These are phyloP conservation scores for Clinocottus analis DNA, from an alignment of 2,113 vertebrate species.

Conservation along the genomic window DNA sequence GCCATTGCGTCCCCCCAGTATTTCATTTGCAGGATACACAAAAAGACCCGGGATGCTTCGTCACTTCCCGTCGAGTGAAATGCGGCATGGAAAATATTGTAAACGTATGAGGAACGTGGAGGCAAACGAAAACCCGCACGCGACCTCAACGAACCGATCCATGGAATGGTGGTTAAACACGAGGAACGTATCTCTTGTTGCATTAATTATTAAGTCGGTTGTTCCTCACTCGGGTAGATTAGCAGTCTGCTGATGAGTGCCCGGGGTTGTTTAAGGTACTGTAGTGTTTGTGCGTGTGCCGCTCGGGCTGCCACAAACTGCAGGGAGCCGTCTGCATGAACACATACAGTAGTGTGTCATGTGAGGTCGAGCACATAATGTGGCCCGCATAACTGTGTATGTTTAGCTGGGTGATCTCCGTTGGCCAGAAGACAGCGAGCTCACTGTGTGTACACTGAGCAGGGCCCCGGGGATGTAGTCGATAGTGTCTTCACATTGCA, in stretches of 20 bases:
- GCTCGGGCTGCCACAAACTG: constrained; percentile 10
- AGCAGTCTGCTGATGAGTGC: constrained; percentile 70
- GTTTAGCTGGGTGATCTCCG: constrained; percentile 59
- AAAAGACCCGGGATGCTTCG: not conserved
- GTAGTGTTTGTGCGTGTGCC: constrained; percentile 44
- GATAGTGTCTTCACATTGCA: constrained; percentile 27
- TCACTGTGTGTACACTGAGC: constrained; percentile 17
- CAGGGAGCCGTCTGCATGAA: constrained; percentile 41
- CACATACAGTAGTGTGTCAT: constrained; percentile 65
- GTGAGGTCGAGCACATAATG: constrained; percentile 61
- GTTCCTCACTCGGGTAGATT: constrained; percentile 84
- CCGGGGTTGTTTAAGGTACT: constrained; percentile 82
- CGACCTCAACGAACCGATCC: constrained; percentile 73
- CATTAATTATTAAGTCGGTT: constrained; percentile 84
- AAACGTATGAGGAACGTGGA: constrained; percentile 51
- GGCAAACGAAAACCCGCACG: constrained; percentile 29
- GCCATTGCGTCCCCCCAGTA: constrained; percentile 18
- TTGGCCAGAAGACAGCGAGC: constrained; percentile 30
- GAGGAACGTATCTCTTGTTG: constrained; percentile 82
- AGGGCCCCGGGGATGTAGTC: constrained; percentile 36
- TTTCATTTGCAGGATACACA: constrained; percentile 51
- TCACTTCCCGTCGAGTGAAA: constrained; percentile 23
- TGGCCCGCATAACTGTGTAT: constrained; percentile 52
- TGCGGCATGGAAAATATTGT: constrained; percentile 34
- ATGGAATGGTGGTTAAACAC: constrained; percentile 82